phyloP scores from a whole-genome alignment of 2,113 vertebrate species.

The Oceanodroma tethys region DNA sequence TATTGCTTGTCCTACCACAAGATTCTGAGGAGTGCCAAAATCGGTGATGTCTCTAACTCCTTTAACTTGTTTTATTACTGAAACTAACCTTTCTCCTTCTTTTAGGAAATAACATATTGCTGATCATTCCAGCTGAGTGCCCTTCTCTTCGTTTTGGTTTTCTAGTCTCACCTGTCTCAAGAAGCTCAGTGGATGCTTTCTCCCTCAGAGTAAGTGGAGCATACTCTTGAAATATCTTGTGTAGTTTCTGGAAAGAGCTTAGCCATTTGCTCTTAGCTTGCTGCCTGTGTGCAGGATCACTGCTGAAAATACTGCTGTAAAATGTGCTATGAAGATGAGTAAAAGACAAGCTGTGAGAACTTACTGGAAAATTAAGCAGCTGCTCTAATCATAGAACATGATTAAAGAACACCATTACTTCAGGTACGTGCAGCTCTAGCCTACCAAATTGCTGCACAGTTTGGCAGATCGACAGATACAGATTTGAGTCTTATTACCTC shows the following conservation, averaged over 20 bases:
- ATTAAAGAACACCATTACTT: neutral
- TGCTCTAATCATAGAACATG: neutral
- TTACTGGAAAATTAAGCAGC: neutral
- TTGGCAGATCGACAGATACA: neutral
- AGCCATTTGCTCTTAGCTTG: constrained; percentile 62
- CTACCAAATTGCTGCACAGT: neutral
- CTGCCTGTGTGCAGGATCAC: constrained; percentile 35
- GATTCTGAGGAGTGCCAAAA: neutral
- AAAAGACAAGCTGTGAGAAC: neutral
- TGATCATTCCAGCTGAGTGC: neutral
- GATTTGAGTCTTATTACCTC: neutral
- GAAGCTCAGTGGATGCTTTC: constrained; percentile 26
- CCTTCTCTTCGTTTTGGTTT: neutral
- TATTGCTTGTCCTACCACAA: neutral
- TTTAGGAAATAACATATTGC: neutral
- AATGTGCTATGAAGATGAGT: constrained; percentile 31
- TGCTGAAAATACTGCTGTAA: constrained; percentile 62
- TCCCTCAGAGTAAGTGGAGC: constrained; percentile 18
- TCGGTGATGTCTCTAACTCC: accelerated
- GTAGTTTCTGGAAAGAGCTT: constrained; percentile 38
- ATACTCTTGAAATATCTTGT: constrained; percentile 38
- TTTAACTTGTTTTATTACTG: neutral
- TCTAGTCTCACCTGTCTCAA: constrained; percentile 58
- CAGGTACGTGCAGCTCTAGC: neutral
- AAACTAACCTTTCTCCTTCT: neutral